phyloP scores from a whole-genome alignment of 1,140 invertebrate species.

The Bicyclus anynana region DNA sequence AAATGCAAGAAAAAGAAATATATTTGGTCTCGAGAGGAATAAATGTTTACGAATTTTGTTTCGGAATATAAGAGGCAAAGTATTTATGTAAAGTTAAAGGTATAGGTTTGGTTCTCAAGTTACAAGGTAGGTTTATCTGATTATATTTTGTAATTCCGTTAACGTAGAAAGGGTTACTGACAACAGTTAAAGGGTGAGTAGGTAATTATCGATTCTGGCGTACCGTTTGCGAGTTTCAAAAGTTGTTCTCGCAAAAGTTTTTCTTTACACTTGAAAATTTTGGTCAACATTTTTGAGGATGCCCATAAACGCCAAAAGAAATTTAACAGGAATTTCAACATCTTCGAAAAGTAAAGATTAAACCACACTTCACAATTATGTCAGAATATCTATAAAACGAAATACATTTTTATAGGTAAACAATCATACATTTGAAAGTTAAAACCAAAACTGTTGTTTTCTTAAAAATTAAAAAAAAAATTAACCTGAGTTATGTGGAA shows the following conservation, averaged over 20 bases:
- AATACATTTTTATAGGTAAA: too few species aligned
- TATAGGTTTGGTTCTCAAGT: not conserved
- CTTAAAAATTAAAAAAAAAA: too few species aligned
- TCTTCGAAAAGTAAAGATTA: not conserved
- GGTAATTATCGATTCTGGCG: constrained; percentile 56
- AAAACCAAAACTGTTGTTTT: too few species aligned
- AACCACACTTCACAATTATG: too few species aligned
- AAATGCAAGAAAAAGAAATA: not conserved
- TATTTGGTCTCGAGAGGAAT: not conserved
- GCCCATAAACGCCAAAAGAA: not conserved
- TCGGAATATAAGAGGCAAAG: not conserved
- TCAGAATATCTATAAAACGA: too few species aligned
- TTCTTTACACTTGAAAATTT: constrained; percentile 44
- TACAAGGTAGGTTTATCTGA: constrained; percentile 12
- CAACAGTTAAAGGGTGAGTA: constrained; percentile 23
- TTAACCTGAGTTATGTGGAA: too few species aligned
- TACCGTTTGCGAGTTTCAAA: constrained; percentile 37
- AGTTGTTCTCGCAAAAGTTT: constrained; percentile 52
- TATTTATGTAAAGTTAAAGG: not conserved
- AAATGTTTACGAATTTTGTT: not conserved
- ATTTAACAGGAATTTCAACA: not conserved
- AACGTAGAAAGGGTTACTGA: constrained; percentile 24
- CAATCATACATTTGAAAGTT: too few species aligned
- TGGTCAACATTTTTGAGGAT: constrained; percentile 46
- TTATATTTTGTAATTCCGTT: constrained; percentile 19